phyloP scores from a whole-genome alignment of 2,888 invertebrate species.

The Agonum fuliginosum region DNA sequence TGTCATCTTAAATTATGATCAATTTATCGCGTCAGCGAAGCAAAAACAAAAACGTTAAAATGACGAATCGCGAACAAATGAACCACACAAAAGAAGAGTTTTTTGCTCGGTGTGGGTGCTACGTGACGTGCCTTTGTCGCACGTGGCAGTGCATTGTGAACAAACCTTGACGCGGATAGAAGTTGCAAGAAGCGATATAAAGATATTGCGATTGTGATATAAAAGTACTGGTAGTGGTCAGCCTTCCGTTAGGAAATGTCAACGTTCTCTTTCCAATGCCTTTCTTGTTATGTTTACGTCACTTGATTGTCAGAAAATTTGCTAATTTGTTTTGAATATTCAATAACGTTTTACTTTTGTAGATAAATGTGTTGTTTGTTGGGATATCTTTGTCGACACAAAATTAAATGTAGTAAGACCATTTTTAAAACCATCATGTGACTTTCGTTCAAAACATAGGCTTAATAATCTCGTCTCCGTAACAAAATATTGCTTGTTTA shows the following conservation, averaged over 20 bases:
- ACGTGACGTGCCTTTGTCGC: constrained; percentile 8
- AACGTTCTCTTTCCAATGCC: constrained; percentile 27
- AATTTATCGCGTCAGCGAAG: background rate
- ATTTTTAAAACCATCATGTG: too few species aligned
- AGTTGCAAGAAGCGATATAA: too few species aligned
- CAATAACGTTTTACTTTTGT: background rate
- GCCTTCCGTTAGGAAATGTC: constrained; percentile 31
- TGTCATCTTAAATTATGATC: background rate
- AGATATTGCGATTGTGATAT: background rate
- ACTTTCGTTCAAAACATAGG: too few species aligned
- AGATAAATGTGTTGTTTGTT: too few species aligned
- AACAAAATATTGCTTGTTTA: too few species aligned
- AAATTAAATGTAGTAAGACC: too few species aligned
- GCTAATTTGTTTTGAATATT: background rate
- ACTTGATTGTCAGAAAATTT: too few species aligned
- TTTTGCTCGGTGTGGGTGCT: constrained; percentile 6
- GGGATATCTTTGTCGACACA: too few species aligned
- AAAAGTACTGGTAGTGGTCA: constrained; percentile 32
- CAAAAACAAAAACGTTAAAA: too few species aligned
- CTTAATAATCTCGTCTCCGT: too few species aligned
- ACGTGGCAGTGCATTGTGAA: constrained; percentile 14
- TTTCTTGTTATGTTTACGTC: background rate
- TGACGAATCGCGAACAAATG: background rate
- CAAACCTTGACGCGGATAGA: constrained; percentile 14
- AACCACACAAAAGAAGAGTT: constrained; percentile 16